A percentile compares a stretch with the other conserved stretches of the same genome.
These are phyloP conservation scores for Climacteris rufus DNA, from an alignment of 2,113 vertebrate genomes.

Conservation along the genomic window DNA sequence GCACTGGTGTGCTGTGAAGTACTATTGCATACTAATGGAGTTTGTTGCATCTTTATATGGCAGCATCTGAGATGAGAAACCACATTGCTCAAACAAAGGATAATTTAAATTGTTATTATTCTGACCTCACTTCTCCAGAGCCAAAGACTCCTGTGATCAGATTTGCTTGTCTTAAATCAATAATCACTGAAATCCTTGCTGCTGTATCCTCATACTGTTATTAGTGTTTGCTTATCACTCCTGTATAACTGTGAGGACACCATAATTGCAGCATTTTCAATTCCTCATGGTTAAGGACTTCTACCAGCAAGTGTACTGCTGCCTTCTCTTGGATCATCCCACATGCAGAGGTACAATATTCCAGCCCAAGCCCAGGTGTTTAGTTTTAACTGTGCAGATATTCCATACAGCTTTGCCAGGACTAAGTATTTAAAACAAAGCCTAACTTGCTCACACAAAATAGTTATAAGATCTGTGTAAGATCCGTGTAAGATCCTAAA, in stretches of 20 bases:
- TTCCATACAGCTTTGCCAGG: not conserved
- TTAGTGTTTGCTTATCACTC: not conserved
- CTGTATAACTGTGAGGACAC: not conserved
- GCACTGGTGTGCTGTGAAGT: not conserved
- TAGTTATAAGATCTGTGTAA: not conserved
- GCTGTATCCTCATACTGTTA: not conserved
- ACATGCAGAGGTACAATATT: not conserved
- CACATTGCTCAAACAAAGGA: not conserved
- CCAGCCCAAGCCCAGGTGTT: not conserved
- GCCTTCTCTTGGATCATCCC: not conserved
- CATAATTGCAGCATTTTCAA: not conserved
- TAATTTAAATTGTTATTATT: not conserved
- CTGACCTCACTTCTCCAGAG: not conserved
- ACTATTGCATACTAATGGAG: not conserved
- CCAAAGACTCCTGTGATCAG: not conserved
- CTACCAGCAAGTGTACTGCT: not conserved
- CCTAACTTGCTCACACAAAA: not conserved
- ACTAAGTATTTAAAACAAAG: not conserved
- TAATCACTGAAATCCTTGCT: not conserved
- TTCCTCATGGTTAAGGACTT: not conserved
- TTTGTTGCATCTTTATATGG: not conserved
- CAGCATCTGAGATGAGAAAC: not conserved
- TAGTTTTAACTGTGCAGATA: not conserved
- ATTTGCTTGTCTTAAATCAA: not conserved
- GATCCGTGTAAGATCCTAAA: too few species aligned